Evolutionary conservation across 1,140 invertebrate species (phyloP).

Genomic region (Drosophila ogumai): DNA sequence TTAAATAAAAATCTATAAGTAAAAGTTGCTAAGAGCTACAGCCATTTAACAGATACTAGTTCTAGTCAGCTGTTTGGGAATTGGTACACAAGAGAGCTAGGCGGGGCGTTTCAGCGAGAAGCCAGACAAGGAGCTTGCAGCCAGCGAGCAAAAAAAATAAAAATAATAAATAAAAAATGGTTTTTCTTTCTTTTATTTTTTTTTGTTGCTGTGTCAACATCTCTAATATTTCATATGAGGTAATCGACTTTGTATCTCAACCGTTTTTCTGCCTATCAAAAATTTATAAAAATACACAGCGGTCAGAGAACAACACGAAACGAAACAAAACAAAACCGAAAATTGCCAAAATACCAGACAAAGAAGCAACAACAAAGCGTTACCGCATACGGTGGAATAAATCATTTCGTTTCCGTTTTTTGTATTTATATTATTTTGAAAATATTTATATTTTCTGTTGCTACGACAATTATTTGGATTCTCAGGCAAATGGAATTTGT

Average conservation of each 20-base stretch:
- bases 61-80: not conserved
- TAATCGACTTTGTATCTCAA: slow-evolving; percentile 25
- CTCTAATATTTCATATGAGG: slow-evolving; percentile 38
- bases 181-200: not conserved
- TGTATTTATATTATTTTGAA: slow-evolving; percentile 1
- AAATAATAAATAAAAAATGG: not conserved
- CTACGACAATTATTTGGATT: slow-evolving; percentile 21
- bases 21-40: not conserved
- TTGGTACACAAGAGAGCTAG: not conserved
- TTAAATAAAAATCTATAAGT: not conserved
- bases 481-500: slow-evolving; percentile 67
- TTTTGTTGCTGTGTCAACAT: slow-evolving; percentile 1
- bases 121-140: not conserved
- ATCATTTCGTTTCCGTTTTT: slow-evolving; percentile 6
- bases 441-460: not conserved
- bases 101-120: not conserved
- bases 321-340: slow-evolving; percentile 40
- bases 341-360: slow-evolving; percentile 41
- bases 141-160: not conserved
- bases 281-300: slow-evolving; percentile 31
- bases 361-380: slow-evolving; percentile 47
- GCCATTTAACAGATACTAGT: not conserved
- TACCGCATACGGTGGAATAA: slow-evolving; percentile 59
- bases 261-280: slow-evolving; percentile 32
- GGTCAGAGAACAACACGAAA: not conserved